Conservation (phyloP, 2,113 vertebrate genomes). For the Spea multiplicata region DNA sequence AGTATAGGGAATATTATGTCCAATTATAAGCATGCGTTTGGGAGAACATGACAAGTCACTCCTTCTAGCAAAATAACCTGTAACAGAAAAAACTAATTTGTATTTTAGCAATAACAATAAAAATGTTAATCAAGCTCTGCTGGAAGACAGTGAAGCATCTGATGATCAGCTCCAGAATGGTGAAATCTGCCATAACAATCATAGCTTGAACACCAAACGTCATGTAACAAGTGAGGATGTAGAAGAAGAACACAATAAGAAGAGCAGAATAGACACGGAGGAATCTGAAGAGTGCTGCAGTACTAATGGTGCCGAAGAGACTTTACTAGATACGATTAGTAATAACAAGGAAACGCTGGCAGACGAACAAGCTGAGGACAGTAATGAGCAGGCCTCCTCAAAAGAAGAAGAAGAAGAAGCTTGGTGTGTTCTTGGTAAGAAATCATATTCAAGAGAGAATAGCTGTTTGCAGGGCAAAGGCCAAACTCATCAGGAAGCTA, state of each 20-base stretch:
- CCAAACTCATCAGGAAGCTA: background rate
- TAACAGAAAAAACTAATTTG: background rate
- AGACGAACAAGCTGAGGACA: background rate
- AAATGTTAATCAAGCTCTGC: conserved; percentile 42
- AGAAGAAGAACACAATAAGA: conserved; percentile 68
- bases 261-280: conserved; percentile 61
- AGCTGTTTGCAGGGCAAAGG: background rate
- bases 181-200: conserved; percentile 30
- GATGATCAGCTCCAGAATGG: conserved; percentile 51
- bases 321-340: background rate
- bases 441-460: background rate
- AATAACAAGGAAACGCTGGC: background rate
- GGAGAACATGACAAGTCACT: too few species aligned
- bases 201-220: conserved; percentile 61
- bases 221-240: conserved; percentile 57
- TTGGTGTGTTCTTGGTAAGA: conserved; percentile 39
- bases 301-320: conserved; percentile 27
- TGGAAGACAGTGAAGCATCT: conserved; percentile 51
- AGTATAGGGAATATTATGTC: too few species aligned
- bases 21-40: too few species aligned
- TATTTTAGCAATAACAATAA: conserved; percentile 39
- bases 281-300: background rate
- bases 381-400: background rate
- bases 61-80: background rate
- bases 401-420: conserved; percentile 17